A percentile compares a stretch with the other conserved stretches of the same genome.
phyloP scores from a whole-genome alignment of 2,113 vertebrate genomes.

The Antigone vipio region DNA sequence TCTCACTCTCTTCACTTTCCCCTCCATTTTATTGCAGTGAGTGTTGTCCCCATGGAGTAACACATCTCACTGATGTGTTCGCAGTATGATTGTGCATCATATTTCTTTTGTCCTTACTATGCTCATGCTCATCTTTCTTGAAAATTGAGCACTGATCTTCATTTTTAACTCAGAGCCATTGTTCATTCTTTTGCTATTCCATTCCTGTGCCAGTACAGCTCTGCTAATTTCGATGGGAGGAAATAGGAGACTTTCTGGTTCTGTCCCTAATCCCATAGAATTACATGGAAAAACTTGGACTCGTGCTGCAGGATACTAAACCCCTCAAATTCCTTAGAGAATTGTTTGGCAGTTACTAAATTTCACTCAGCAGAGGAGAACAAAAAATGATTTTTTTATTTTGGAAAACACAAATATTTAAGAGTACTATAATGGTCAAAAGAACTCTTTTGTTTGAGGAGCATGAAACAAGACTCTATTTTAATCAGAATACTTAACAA shows the following conservation, averaged over 20 bases:
- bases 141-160: not conserved
- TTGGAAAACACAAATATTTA: not conserved
- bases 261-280: not conserved
- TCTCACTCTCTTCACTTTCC: not conserved
- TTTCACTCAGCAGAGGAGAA: not conserved
- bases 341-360: not conserved
- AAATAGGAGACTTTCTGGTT: not conserved
- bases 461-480: not conserved
- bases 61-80: not conserved
- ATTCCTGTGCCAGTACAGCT: not conserved
- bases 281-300: not conserved
- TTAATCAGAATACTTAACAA: not conserved
- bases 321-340: not conserved
- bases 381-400: not conserved
- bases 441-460: not conserved
- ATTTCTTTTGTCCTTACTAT: not conserved
- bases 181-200: not conserved
- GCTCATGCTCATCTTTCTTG: not conserved
- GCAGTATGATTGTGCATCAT: not conserved
- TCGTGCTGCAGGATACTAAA: not conserved
- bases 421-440: not conserved
- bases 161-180: not conserved
- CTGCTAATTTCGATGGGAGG: not conserved
- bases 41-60: not conserved
- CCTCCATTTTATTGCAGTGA: not conserved